phyloP scores from a whole-genome alignment of 2,113 vertebrate species.

The Mesembrinibis cayennensis region DNA sequence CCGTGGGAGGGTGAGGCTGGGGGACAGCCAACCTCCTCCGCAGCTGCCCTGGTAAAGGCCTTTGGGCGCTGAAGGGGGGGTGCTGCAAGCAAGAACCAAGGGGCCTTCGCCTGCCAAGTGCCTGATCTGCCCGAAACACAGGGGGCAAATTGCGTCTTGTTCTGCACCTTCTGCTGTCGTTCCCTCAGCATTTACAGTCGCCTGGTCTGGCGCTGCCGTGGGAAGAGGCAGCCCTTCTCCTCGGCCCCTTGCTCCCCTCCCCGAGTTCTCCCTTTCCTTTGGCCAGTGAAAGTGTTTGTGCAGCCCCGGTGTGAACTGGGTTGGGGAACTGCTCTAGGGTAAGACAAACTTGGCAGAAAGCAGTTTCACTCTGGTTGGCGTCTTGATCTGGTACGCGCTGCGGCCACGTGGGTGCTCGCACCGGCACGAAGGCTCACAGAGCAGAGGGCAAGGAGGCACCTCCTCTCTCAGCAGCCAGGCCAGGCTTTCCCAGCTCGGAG shows the following conservation, averaged over 20 bases:
- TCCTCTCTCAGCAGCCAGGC: background rate
- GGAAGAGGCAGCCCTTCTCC: background rate
- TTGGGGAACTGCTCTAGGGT: background rate
- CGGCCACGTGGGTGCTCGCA: background rate
- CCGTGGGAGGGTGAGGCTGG: rapidly evolving
- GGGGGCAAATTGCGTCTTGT: background rate
- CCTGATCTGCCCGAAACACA: rapidly evolving
- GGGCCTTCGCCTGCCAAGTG: background rate
- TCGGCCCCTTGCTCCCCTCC: rapidly evolving
- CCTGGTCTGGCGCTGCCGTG: rapidly evolving
- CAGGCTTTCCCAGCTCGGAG: background rate
- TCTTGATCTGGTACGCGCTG: background rate
- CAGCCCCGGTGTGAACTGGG: background rate
- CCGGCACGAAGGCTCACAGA: background rate
- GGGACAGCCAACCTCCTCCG: background rate
- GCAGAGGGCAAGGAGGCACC: background rate
- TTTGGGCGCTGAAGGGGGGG: rapidly evolving
- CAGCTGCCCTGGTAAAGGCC: background rate
- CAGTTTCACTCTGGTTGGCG: rapidly evolving
- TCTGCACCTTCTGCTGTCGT: background rate
- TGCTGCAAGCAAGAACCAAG: background rate
- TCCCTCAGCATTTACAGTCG: background rate
- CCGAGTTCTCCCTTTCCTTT: background rate
- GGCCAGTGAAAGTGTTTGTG: background rate
- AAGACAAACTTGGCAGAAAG: background rate